Base-by-base conservation (phyloP, 2,888 invertebrate genomes). In the Diogma glabrata region DNA sequence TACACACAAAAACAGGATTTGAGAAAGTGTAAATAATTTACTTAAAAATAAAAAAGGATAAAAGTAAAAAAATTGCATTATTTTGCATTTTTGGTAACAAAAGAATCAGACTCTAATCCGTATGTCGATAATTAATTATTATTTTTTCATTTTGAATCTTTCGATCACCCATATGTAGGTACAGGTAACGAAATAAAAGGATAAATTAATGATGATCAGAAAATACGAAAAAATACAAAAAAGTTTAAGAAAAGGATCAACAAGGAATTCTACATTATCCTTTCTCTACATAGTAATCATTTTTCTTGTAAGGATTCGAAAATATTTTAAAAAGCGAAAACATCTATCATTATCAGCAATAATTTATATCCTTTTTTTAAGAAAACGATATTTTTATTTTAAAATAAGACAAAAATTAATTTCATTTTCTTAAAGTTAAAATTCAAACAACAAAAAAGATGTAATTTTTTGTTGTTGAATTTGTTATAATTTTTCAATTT, bases 321-420 rank as follows among this genome's bases (percentile, higher is more conserved):
- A n/a, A 22, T 22, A 22, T 17, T 16, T 9, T 40, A 40, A 5
- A 19, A 20, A 19, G 40, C 20, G 20, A n/a, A 36, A 36, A n/a
- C 12, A 43, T 43, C 43, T 43, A 43, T 22, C 43, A 43, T 43
- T 43, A 43, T 43, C 43, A 23, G 43, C 43, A 43, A 43, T 43
- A 43, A 43, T 43, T 43, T 43, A 43, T 43, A 43, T 43, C 43
- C 43, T 43, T 43, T 43, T n/a, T 23, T 22, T 23, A 43, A 43
- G 20, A 43, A 43, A 43, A 43, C 22, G 43, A 43, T 43, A 20
- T 23, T 22, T 22, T 43, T 43, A 14, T 43, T 43, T 20, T 43
- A 22, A 22, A 23, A 23, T 43, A 22, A 22, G 22, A 43, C n/a
- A 5, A 43, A 43, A 43, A 43, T 43, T 43, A 43, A 43, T 43